Percentiles rank a stretch among this genome's conserved stretches.
phyloP scores from a whole-genome alignment of 2,113 vertebrate species.

The Diadophis punctatus region DNA sequence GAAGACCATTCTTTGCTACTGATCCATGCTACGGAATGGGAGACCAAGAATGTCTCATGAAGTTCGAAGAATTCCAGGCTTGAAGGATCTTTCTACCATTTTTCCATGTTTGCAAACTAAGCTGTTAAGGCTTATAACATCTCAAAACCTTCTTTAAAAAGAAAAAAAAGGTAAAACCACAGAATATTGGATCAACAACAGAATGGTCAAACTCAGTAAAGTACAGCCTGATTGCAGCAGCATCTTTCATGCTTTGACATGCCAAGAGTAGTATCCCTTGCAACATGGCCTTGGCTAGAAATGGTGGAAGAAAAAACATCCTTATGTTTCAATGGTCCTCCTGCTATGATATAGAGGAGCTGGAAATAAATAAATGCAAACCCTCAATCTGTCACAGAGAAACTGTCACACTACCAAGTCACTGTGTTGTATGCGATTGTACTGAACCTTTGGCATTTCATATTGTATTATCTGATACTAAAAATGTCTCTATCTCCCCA shows the following conservation, averaged over 20 bases:
- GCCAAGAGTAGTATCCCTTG: constrained; percentile 67
- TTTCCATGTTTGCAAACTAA: constrained; percentile 81
- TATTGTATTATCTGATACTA: neutral
- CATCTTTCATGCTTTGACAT: constrained; percentile 76
- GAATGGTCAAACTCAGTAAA: constrained; percentile 68
- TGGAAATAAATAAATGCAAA: constrained; percentile 6
- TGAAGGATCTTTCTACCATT: constrained; percentile 79
- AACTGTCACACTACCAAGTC: neutral
- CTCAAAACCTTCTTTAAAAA: constrained; percentile 88
- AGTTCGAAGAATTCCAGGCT: constrained; percentile 86
- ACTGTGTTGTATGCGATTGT: neutral
- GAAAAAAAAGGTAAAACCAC: constrained; percentile 65
- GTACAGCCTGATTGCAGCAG: constrained; percentile 62
- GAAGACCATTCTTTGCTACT: constrained; percentile 70
- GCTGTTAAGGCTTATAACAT: constrained; percentile 87
- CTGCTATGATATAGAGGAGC: constrained; percentile 31
- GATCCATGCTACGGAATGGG: constrained; percentile 83
- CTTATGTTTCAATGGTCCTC: constrained; percentile 30
- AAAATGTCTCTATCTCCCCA: neutral
- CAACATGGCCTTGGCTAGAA: constrained; percentile 57
- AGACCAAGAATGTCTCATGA: constrained; percentile 86
- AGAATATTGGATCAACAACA: constrained; percentile 72
- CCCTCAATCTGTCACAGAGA: constrained; percentile 33
- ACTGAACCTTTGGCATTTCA: neutral
- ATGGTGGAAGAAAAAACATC: constrained; percentile 33